Base-by-base conservation (phyloP, 2,113 vertebrate genomes). In the Petromus typicus region DNA sequence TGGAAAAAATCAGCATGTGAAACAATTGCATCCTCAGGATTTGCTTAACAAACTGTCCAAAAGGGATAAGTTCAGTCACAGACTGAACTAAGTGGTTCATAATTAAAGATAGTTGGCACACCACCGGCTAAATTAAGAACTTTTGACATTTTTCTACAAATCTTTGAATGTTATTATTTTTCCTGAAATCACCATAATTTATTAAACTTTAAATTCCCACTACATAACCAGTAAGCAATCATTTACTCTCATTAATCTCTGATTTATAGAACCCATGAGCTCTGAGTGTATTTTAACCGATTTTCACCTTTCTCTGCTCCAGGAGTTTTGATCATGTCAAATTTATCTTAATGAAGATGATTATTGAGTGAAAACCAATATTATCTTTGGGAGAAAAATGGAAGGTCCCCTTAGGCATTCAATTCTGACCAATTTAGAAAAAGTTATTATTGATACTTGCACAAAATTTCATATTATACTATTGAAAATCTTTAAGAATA, bases 311-410 rank as follows among this genome's bases (percentile, higher is more conserved):
- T 90, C 37, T 94, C 80, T 1, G 91, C 51, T 97, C 34, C 73
- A 89, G 93, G 95, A 11, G 23, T 89, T 91, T 96, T 86, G n/a
- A 93, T 94, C 73, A 83, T 82, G 67, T 67, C 32, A 90, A 86
- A 67, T 94, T 84, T 71, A 11, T 84, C 86, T 69, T 80, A 91
- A 95, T 91, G 40, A 91, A 76, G 27, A 89, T 84, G 32, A 87
- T 90, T 92, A 73, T 17, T 79, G 16, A n/a, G 6, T 90, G 32
- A 94, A 97, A 95, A 64, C n/a, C 37, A 81, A 30, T 69, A 81
- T 59, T 86, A 93, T 83, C 8, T 76, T 93, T 45, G 14, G 23
- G 34, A 20, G 0, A 0, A 23, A 51, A 73, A 22, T 27, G 93
- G 13, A 66, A 90, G 5, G 7, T 93, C 86, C 32, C 64, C 22